Evolutionary conservation across 2,797 vertebrate genomes (phyloP).

Genomic region (Discoglossus pictus): DNA sequence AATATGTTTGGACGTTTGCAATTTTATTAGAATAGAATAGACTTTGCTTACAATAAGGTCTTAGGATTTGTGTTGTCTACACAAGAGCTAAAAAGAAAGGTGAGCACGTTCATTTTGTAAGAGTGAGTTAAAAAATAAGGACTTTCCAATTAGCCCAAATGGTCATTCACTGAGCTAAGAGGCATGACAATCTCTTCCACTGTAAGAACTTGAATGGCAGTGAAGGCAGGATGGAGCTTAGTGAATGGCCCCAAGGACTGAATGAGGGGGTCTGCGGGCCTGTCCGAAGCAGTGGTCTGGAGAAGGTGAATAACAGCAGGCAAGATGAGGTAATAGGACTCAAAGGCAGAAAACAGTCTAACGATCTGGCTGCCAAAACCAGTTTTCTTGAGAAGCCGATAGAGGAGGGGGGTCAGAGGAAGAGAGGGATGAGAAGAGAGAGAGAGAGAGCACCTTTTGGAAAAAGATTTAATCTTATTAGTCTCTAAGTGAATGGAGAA

Average conservation of each 20-base stretch:
- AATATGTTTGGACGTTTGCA: too few relatives aligned
- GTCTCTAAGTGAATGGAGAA: conserved; percentile 47
- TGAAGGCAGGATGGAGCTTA: not conserved
- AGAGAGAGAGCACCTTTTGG: conserved; percentile 43
- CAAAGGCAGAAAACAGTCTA: conserved; percentile 49
- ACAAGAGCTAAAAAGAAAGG: too few relatives aligned
- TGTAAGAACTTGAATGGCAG: conserved; percentile 6
- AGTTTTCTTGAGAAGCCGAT: conserved; percentile 47
- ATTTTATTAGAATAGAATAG: too few relatives aligned
- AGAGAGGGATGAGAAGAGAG: conserved; percentile 10
- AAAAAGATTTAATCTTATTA: conserved; percentile 61
- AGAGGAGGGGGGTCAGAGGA: conserved; percentile 22
- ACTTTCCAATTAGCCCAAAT: too few relatives aligned
- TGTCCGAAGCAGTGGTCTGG: conserved; percentile 18
- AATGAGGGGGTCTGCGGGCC: conserved; percentile 25
- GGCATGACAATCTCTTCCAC: too few relatives aligned
- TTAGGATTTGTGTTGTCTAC: too few relatives aligned
- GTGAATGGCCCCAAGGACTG: not conserved
- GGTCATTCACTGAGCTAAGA: too few relatives aligned
- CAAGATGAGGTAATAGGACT: conserved; percentile 53
- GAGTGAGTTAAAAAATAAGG: too few relatives aligned
- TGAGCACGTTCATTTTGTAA: too few relatives aligned
- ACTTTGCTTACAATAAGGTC: too few relatives aligned
- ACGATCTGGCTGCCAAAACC: conserved; percentile 50
- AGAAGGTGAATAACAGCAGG: conserved; percentile 31